Percentiles rank a stretch among this genome's conserved stretches.
Evolutionary conservation across 2,113 vertebrate species (phyloP).

Genomic region (Tricholaema leucomelas): DNA sequence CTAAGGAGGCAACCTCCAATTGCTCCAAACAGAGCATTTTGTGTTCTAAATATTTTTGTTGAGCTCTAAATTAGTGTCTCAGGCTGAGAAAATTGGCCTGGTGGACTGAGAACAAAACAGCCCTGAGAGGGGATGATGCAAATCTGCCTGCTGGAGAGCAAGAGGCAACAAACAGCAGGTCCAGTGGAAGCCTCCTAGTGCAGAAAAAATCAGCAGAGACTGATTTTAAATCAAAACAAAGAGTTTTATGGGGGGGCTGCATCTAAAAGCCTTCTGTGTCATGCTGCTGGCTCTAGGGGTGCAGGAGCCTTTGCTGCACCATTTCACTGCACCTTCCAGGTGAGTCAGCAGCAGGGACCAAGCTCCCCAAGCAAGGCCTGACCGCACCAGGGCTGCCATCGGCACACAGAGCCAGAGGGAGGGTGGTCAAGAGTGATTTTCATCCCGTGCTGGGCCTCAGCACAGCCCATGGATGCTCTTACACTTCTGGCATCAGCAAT

Average conservation of each 20-base stretch:
- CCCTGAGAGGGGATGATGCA: not conserved
- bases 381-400: not conserved
- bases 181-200: too few species aligned
- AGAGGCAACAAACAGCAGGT: not conserved
- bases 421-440: not conserved
- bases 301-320: too few species aligned
- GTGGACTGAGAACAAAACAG: not conserved
- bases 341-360: constrained; percentile 7
- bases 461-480: not conserved
- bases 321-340: not conserved
- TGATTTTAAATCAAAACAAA: not conserved
- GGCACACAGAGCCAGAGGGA: not conserved
- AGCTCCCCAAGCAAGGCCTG: not conserved
- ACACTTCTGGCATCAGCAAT: not conserved
- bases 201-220: not conserved
- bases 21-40: not conserved
- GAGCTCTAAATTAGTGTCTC: not conserved
- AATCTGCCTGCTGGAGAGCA: not conserved
- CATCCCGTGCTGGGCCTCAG: not conserved
- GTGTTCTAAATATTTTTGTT: not conserved
- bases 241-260: not conserved
- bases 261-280: not conserved
- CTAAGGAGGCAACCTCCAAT: not conserved
- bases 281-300: not conserved
- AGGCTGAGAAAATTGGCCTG: not conserved